These are phyloP conservation scores for Drepana arcuata DNA, from an alignment of 1,140 invertebrate genomes.

Conservation along the genomic window DNA sequence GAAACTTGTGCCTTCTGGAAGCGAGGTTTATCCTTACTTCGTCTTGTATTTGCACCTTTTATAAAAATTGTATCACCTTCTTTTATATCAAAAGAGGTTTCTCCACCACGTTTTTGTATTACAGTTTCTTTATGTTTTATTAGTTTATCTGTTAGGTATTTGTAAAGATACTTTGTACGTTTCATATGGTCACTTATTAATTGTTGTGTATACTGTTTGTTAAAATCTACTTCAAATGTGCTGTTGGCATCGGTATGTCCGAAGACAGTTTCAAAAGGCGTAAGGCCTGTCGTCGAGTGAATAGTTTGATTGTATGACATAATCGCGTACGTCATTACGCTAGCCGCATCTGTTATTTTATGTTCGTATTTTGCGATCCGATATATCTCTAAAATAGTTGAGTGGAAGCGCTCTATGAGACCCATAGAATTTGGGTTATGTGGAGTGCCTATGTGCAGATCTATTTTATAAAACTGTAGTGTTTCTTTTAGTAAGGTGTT, in stretches of 20 bases:
- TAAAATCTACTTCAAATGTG: constrained; percentile 7
- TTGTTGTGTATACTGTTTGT: constrained; percentile 11
- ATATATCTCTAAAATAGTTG: constrained; percentile 30
- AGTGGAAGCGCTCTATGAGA: constrained; percentile 26
- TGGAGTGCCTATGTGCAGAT: constrained; percentile 30
- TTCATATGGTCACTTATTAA: constrained; percentile 13
- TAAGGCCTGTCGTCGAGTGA: constrained; percentile 11
- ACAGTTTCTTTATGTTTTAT: not conserved
- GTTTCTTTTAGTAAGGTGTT: constrained; percentile 23
- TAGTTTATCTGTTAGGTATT: not conserved
- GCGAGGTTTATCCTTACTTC: constrained; percentile 21
- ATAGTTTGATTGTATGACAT: constrained; percentile 14
- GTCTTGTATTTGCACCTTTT: constrained; percentile 14
- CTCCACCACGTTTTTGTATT: not conserved
- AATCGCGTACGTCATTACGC: constrained; percentile 10
- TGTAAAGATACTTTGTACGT: constrained; percentile 4
- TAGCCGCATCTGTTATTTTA: constrained; percentile 14
- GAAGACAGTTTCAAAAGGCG: constrained; percentile 16
- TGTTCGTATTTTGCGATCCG: constrained; percentile 23
- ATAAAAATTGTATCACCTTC: constrained; percentile 15
- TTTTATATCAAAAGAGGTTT: constrained; percentile 1
- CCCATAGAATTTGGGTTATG: constrained; percentile 39
- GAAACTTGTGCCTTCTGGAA: constrained; percentile 15
- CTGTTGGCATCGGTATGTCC: constrained; percentile 9
- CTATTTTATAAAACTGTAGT: constrained; percentile 22